Base-by-base conservation (phyloP, 2,888 invertebrate species). In the Celastrina argiolus region DNA sequence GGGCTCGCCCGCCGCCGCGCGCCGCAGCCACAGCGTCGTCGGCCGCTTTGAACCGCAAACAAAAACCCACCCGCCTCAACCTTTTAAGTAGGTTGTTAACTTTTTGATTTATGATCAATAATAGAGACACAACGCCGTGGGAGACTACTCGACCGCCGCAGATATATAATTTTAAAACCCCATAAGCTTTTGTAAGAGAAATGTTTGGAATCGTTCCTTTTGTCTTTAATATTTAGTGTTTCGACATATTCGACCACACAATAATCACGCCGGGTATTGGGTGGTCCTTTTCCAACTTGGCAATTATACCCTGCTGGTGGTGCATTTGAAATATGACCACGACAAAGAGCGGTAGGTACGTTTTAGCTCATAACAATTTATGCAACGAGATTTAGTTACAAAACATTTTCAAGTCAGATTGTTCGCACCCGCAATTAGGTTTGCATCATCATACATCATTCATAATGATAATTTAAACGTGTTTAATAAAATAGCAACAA, bases 41-140 rank as follows among this genome's bases (percentile, higher is more conserved):
- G 88, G 89, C 74, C 74, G 85, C 88, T 91, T 91, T 90, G 89
- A 89, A 84, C 81, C 74, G 72, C 81, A 75, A 76, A 88, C 88
- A 89, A 91, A 91, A 91, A 89, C 88, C 84, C 75, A 83, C 81
- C 85, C 86, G 82, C 80, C 84, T 81, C 81, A 84, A 85, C 85
- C 89, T 91, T 89, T 89, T 91, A 90, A 90, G 89, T 87, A 90
- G 88, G 91, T 91, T 90, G 91, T 91, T 91, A 91, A 90, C 88
- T 87, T 91, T 91, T 90, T 90, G 91, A 91, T 91, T 91, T 90
- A 91, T 88, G 86, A 84, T 85, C 88, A 89, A 90, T 90, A 91
- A 91, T 91, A 90, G 89, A 90, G 90, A 89, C 83, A 86, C 87
- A 88, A 87, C 88, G 81, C 89, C 85, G 88, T 90, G 90, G 89